phyloP scores from a whole-genome alignment of 2,797 vertebrate species.

The Acipenser oxyrinchus region DNA sequence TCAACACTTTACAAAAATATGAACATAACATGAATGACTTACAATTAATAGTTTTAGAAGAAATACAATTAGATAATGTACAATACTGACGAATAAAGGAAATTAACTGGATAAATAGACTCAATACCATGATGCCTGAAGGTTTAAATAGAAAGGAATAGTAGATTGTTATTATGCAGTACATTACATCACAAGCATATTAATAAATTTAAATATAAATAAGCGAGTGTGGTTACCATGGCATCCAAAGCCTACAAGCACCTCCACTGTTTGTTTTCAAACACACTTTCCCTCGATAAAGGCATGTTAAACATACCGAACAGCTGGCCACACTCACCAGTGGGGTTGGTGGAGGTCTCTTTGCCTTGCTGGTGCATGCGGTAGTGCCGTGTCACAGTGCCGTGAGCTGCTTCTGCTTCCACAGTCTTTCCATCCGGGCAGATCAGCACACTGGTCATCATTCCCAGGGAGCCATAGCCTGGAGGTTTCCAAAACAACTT shows the following conservation, averaged over 20 bases:
- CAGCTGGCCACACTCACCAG: constrained; percentile 58
- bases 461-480: constrained; percentile 96
- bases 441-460: constrained; percentile 96
- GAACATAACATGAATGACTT: too few species aligned
- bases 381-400: constrained; percentile 92
- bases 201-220: too few species aligned
- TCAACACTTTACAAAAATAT: too few species aligned
- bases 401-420: constrained; percentile 92
- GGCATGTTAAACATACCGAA: neutral
- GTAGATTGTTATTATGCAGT: too few species aligned
- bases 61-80: too few species aligned
- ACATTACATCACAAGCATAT: too few species aligned
- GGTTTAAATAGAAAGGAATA: too few species aligned
- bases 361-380: constrained; percentile 91
- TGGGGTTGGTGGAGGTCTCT: constrained; percentile 96
- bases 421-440: constrained; percentile 94
- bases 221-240: too few species aligned
- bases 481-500: neutral
- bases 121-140: too few species aligned
- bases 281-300: neutral
- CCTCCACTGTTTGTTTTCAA: neutral
- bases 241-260: neutral
- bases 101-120: too few species aligned
- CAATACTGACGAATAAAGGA: too few species aligned
- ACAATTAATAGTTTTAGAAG: too few species aligned